These are phyloP conservation scores for Lepus timidus DNA, from an alignment of 2,113 vertebrate genomes.

Conservation along the genomic window DNA sequence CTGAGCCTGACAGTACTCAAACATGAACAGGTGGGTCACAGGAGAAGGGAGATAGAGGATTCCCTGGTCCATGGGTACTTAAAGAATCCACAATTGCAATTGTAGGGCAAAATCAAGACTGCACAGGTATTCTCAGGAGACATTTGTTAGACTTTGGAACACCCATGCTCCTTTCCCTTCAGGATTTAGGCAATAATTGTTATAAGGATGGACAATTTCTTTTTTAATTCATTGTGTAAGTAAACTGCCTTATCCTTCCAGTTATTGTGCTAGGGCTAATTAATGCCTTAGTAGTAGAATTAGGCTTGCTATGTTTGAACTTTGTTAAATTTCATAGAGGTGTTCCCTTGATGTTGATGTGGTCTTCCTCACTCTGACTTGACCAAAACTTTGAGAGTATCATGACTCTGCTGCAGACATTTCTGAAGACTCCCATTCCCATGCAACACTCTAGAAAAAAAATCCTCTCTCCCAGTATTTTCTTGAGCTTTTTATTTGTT, in stretches of 20 bases:
- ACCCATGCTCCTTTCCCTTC: background rate
- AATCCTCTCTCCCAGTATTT: slow-evolving; percentile 82
- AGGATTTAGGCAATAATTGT: slow-evolving; percentile 3
- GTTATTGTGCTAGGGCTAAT: background rate
- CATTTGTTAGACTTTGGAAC: background rate
- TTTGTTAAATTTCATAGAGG: background rate
- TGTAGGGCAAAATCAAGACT: background rate
- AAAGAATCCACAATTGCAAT: background rate
- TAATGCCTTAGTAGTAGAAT: background rate
- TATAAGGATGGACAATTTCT: background rate
- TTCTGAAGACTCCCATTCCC: slow-evolving; percentile 21
- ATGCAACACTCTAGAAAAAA: slow-evolving; percentile 78
- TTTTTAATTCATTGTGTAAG: background rate
- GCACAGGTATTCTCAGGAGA: background rate
- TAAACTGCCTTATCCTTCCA: background rate
- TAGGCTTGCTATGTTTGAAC: background rate
- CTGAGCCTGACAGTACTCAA: background rate
- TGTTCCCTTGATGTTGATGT: background rate
- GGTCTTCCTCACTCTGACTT: background rate
- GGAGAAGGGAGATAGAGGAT: background rate
- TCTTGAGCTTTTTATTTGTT: slow-evolving; percentile 87
- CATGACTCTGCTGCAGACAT: background rate
- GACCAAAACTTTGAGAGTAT: background rate
- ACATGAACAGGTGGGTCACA: background rate
- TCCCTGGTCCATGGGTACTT: background rate